Base-by-base conservation (phyloP, 2,797 vertebrate species). In the Pristis pectinata region DNA sequence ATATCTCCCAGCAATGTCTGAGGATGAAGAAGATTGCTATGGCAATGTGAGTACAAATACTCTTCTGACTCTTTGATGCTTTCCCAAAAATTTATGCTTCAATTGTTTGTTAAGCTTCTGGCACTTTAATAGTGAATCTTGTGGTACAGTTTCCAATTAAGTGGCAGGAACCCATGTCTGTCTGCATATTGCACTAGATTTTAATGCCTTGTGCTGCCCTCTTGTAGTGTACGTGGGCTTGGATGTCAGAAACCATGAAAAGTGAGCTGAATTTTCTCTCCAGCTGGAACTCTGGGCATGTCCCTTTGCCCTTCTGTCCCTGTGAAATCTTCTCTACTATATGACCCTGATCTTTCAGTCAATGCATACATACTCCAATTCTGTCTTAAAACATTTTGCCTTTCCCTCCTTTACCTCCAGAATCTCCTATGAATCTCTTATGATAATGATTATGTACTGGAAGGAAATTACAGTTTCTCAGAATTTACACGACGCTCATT, bases 11-110 rank as follows among this genome's bases (percentile, higher is more conserved):
- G 99, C 99, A 89, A 99, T 99, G 99, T 99, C 99, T 0, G 99
- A 99, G 95, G 99, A 99, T 72, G 99, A 99, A 30, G 99, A 99
- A 96, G 99, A 99, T 96, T 99, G 99, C 97, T 99, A 99, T 1
- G 99, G 99, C 97, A 99, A 99, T 15, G 99, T 99, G 97, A 97
- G 98, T 95, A 9, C 30, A 37, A 44, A 11, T 3, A 74, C 41
- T 13, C 27, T 53, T 70, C n/a, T 11, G 37, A 70, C 17, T 44
- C 87, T 67, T 91, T 67, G 0, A 67, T 41, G 6, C 8, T 56
- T 61, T 91, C 37, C 79, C 24, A n/a, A n/a, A 7, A 53, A 37
- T 17, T n/a, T n/a, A 9, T 85, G 53, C 27, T 85, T 85, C 34
- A 30, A 7, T 27, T 59, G 15, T 87, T 87, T 30, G 82, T 11